Percentiles rank a stretch among this genome's conserved stretches.
These are phyloP conservation scores for Glyphotaelius pellucidus DNA, from an alignment of 2,888 invertebrate species.

Conservation along the genomic window DNA sequence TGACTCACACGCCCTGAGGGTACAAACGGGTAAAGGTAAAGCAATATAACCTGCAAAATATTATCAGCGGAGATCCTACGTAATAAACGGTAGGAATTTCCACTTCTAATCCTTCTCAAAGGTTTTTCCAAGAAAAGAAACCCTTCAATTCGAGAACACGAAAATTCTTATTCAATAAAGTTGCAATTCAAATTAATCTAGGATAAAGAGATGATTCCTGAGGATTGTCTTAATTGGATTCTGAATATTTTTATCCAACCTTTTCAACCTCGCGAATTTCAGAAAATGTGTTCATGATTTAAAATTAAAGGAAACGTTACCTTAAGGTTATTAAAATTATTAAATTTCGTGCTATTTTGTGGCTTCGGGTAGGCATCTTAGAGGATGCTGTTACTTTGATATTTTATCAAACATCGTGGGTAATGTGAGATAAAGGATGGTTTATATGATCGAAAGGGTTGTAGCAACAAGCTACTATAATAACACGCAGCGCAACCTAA, in stretches of 20 bases:
- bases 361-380: neutral
- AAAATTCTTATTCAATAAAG: constrained; percentile 15
- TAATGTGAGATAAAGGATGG: neutral
- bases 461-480: too few relatives aligned
- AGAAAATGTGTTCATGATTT: neutral
- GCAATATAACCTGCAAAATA: neutral
- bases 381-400: neutral
- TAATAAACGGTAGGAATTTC: constrained; percentile 14
- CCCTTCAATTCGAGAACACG: constrained; percentile 11
- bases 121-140: constrained; percentile 9
- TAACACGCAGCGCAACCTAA: too few relatives aligned
- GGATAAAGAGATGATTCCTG: neutral
- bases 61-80: neutral
- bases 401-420: neutral
- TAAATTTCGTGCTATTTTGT: neutral
- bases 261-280: neutral
- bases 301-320: neutral
- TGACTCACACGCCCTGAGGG: neutral
- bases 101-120: constrained; percentile 7
- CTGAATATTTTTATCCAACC: neutral
- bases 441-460: neutral
- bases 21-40: neutral
- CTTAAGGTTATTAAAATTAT: neutral
- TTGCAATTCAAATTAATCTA: constrained; percentile 12
- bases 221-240: constrained; percentile 2